These are phyloP conservation scores for Stramonita haemastoma DNA, from an alignment of 2,888 invertebrate species.

Conservation along the genomic window DNA sequence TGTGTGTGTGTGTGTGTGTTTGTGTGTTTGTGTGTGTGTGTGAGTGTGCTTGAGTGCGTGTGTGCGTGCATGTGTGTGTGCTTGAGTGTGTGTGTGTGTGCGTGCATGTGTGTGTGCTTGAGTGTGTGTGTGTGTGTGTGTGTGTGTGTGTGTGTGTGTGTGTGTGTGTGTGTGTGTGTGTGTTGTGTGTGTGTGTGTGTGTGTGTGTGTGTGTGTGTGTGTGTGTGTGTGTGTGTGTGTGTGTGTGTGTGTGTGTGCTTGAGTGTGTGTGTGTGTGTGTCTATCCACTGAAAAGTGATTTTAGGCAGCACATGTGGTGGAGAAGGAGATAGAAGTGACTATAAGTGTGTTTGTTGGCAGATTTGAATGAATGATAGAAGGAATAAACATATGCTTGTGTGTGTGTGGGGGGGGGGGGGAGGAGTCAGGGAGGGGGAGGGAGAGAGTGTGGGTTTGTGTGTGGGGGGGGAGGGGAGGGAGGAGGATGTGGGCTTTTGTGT, in stretches of 20 bases:
- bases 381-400: not conserved
- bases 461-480: too few species aligned
- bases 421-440: too few species aligned
- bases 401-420: not conserved
- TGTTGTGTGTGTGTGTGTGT: too few species aligned
- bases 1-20: too few species aligned
- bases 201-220: not conserved
- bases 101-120: not conserved
- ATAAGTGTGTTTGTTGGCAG: not conserved
- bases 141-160: slow-evolving; percentile 11
- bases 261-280: not conserved
- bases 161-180: slow-evolving; percentile 11
- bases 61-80: too few species aligned
- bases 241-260: not conserved
- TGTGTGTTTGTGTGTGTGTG: too few species aligned
- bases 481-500: too few species aligned
- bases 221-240: not conserved
- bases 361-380: not conserved
- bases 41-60: too few species aligned
- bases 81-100: not conserved
- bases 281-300: not conserved
- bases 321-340: not conserved
- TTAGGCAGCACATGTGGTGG: too few species aligned
- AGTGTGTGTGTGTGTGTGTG: slow-evolving; percentile 9
- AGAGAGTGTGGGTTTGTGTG: not conserved